Evolutionary conservation across 37 sponge, comb jelly and placozoan genomes (phyloP).

Genomic region (Hexactinellida sp.): DNA sequence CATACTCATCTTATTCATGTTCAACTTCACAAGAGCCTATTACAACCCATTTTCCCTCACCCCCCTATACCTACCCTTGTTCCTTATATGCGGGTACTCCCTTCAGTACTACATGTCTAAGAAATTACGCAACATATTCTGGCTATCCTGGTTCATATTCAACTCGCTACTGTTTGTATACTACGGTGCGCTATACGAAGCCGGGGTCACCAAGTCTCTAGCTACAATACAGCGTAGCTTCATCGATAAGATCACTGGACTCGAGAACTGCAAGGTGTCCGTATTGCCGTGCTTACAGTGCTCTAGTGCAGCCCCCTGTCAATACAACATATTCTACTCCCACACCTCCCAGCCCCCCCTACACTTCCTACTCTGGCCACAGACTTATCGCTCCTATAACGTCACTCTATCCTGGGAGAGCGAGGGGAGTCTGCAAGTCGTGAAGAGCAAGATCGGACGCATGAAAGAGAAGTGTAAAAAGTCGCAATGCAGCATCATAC

Average conservation of each 20-base stretch:
- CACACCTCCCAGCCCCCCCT: not conserved
- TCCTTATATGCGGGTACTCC: not conserved
- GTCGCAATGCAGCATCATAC: not conserved
- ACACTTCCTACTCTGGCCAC: not conserved
- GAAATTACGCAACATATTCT: slow-evolving; percentile 1
- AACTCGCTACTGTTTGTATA: not conserved
- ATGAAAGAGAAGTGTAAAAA: not conserved
- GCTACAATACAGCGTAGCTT: not conserved
- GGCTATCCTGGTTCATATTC: not conserved
- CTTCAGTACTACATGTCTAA: not conserved
- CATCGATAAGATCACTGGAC: not conserved
- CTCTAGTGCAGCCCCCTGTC: not conserved
- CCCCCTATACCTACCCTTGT: not conserved
- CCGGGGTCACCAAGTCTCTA: not conserved
- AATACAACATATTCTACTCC: not conserved
- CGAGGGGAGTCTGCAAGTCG: not conserved
- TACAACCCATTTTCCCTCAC: not conserved
- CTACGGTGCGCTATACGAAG: not conserved
- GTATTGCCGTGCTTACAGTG: not conserved
- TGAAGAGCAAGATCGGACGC: not conserved
- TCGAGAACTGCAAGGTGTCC: not conserved
- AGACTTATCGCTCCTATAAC: not conserved
- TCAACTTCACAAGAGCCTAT: not conserved
- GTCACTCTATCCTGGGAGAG: not conserved
- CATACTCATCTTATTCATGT: not conserved